Base-by-base conservation (phyloP, 1,140 invertebrate genomes). In the Trachymyrmex septentrionalis region DNA sequence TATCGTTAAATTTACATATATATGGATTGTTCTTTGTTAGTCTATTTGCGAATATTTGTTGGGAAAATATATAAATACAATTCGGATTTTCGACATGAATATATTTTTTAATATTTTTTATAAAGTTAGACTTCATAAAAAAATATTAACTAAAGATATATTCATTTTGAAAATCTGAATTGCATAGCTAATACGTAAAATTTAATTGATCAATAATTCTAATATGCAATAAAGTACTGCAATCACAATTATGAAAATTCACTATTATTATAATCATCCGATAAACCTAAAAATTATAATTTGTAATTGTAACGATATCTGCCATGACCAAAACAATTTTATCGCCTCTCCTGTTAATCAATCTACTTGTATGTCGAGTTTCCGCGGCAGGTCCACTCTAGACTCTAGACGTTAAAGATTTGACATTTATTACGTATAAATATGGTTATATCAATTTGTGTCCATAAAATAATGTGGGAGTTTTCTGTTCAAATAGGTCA, bases 391-490 rank as follows among this genome's bases (percentile, higher is more conserved):
- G 34, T 38, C 34, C 34, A 38, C 34, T 38, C 34, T 38, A 9
- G 7, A 38, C 7, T 38, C 34, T 38, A 38, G 6, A 7, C 1
- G 34, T 27, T 50, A 48, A 48, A 34, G 6, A 21, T 55, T 53
- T 55, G n/a, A 80, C n/a, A 81, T 59, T 71, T 71, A 12, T 66
- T n/a, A 0, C 30, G n/a, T 3, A 48, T 44, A 38, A 67, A 55
- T 30, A 16, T 53, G n/a, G 1, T 7, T 7, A 44, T 38, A 38
- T 44, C 44, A 14, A 73, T 27, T n/a, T 10, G 5, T 72, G 3
- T 5, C n/a, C 19, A 9, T 55, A 19, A 48, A 82, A 71, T 21
- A 27, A 44, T 6, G 6, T 10, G 16, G 30, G 50, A 34, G 19
- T 38, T 50, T 48, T 30, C 10, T 6, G 34, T 21, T 44, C 66